Evolutionary conservation across 2,113 vertebrate genomes (phyloP).

Genomic region (Macrotus californicus): DNA sequence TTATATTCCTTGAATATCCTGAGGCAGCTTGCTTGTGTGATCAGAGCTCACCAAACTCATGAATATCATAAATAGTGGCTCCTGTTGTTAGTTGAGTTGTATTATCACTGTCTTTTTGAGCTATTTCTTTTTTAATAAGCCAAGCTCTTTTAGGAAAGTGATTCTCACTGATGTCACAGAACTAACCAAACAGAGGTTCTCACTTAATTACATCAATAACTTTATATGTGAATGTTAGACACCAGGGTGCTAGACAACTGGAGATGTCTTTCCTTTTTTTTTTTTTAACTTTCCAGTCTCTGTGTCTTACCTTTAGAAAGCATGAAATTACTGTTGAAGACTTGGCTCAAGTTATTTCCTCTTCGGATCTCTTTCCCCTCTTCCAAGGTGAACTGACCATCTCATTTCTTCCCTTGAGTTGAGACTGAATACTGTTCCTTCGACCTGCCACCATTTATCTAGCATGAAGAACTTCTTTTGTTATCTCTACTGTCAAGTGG

Average conservation of each 20-base stretch:
- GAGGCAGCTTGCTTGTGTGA: background rate
- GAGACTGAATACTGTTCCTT: background rate
- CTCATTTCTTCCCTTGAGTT: background rate
- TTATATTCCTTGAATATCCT: background rate
- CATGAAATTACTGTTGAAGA: background rate
- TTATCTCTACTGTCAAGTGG: background rate
- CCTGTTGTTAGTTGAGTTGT: background rate
- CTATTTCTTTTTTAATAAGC: background rate
- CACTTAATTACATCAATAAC: background rate
- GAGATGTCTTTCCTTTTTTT: background rate
- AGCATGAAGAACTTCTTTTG: background rate
- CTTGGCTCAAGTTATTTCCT: background rate
- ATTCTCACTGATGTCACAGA: background rate
- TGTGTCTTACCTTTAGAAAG: background rate
- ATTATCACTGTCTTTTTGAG: background rate
- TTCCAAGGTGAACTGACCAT: background rate
- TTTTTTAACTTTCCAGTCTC: background rate
- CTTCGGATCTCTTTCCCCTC: background rate
- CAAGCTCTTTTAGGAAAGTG: background rate
- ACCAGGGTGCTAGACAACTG: background rate
- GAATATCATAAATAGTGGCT: background rate
- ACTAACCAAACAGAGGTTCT: background rate
- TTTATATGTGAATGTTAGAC: background rate
- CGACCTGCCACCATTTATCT: background rate
- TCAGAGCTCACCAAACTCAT: background rate